Conservation (phyloP, 2,797 vertebrate genomes). For the Sebastes vulpes region DNA sequence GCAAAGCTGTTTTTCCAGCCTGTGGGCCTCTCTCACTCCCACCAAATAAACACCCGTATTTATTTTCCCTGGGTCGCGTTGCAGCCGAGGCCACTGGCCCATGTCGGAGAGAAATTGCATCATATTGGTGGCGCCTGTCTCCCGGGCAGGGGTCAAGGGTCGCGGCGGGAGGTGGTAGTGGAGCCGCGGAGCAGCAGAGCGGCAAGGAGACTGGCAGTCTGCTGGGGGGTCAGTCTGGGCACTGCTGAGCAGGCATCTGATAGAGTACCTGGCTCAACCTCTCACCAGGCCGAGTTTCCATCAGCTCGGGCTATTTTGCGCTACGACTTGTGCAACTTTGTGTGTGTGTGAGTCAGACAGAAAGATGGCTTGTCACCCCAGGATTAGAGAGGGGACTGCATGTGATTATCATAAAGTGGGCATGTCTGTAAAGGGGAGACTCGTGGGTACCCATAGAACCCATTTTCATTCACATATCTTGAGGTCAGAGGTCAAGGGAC, state of each 20-base stretch:
- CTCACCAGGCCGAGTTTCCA: slow-evolving; percentile 40
- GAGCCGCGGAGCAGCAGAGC: slow-evolving; percentile 62
- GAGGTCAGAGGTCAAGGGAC: too few species aligned
- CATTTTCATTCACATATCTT: too few species aligned
- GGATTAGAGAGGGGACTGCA: not conserved
- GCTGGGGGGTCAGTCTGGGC: slow-evolving; percentile 69
- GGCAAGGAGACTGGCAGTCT: slow-evolving; percentile 73
- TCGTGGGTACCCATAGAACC: too few species aligned
- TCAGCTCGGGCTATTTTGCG: slow-evolving; percentile 29
- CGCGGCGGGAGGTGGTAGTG: slow-evolving; percentile 62
- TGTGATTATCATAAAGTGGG: too few species aligned
- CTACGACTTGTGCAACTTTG: not conserved
- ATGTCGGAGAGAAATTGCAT: slow-evolving; percentile 68
- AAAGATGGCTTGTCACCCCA: not conserved
- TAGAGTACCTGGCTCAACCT: slow-evolving; percentile 20
- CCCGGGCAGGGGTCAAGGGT: slow-evolving; percentile 74
- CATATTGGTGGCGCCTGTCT: slow-evolving; percentile 72
- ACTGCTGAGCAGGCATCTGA: slow-evolving; percentile 45
- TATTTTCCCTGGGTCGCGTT: slow-evolving; percentile 70
- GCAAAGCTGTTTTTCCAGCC: slow-evolving; percentile 23
- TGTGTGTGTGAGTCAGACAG: too few species aligned
- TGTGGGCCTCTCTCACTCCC: slow-evolving; percentile 37
- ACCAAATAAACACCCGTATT: slow-evolving; percentile 70
- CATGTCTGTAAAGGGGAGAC: too few species aligned
- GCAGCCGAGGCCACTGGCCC: slow-evolving; percentile 55